Percentiles rank a stretch among this genome's conserved stretches.
Evolutionary conservation across 2,797 vertebrate genomes (phyloP).

Genomic region (Linurgus olivaceus): DNA sequence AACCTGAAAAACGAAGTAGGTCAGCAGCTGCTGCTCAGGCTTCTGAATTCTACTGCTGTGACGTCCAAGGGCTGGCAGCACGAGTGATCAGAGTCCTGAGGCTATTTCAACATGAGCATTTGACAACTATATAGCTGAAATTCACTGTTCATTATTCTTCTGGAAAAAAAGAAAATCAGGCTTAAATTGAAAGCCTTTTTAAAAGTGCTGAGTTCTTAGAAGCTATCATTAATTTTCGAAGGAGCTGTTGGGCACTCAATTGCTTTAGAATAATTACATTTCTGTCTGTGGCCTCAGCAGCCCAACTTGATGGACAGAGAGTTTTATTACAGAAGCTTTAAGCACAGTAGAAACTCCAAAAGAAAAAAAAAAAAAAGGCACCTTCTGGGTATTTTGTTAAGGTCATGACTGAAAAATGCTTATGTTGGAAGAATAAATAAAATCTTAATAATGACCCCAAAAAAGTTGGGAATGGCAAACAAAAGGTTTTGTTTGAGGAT

Average conservation of each 20-base stretch:
- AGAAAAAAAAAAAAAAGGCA: not conserved
- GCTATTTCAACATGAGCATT: not conserved
- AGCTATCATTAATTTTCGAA: not conserved
- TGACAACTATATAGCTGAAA: not conserved
- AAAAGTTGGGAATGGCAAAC: not conserved
- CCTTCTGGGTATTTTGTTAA: not conserved
- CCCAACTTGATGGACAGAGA: not conserved
- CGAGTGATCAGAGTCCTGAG: not conserved
- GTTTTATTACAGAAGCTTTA: not conserved
- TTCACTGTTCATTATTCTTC: not conserved
- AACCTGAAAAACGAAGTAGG: not conserved
- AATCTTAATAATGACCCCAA: not conserved
- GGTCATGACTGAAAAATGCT: not conserved
- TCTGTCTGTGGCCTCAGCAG: not conserved
- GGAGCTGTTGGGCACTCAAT: not conserved
- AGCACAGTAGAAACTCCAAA: not conserved
- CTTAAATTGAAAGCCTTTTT: not conserved
- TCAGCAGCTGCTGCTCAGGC: not conserved
- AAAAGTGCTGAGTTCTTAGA: not conserved
- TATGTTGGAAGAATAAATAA: not conserved
- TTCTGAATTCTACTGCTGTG: not conserved
- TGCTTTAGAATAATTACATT: not conserved
- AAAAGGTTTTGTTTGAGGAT: not conserved
- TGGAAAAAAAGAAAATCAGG: not conserved
- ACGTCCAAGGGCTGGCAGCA: not conserved